Percentiles rank a stretch among this genome's conserved stretches.
phyloP scores from a whole-genome alignment of 1,140 invertebrate genomes.

The Parapsyche elsis region DNA sequence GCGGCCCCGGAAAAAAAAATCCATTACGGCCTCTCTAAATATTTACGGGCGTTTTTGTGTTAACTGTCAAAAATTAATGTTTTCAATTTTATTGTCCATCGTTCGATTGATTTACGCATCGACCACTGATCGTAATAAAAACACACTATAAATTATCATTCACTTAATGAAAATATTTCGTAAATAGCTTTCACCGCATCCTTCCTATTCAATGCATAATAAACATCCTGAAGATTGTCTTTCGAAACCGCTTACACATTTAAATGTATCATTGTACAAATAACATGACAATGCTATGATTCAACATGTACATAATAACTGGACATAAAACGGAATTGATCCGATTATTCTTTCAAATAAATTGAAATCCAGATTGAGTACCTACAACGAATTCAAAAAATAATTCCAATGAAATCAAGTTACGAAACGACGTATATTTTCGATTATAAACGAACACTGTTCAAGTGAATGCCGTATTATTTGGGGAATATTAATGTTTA shows the following conservation, averaged over 20 bases:
- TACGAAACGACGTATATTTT: too few species aligned
- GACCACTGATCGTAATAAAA: neutral
- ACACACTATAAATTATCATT: neutral
- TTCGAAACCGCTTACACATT: too few species aligned
- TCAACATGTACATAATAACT: neutral
- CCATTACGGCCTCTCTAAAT: neutral
- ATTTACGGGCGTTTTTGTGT: slow-evolving; percentile 17
- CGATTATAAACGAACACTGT: too few species aligned
- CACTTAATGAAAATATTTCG: neutral
- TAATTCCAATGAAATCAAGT: too few species aligned
- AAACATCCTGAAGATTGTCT: too few species aligned
- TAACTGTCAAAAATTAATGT: slow-evolving; percentile 27
- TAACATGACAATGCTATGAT: neutral
- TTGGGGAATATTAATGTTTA: too few species aligned
- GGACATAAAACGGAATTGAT: neutral
- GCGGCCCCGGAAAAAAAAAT: slow-evolving; percentile 3
- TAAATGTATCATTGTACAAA: neutral
- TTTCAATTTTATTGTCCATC: slow-evolving; percentile 10
- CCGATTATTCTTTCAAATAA: neutral
- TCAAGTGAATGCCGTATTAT: too few species aligned
- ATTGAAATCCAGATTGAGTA: neutral
- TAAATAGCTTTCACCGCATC: neutral
- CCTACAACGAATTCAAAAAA: too few species aligned
- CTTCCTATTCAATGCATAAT: too few species aligned
- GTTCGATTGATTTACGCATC: slow-evolving; percentile 14